These are phyloP conservation scores for Anorthoa munda DNA, from an alignment of 2,888 invertebrate genomes.

Conservation along the genomic window DNA sequence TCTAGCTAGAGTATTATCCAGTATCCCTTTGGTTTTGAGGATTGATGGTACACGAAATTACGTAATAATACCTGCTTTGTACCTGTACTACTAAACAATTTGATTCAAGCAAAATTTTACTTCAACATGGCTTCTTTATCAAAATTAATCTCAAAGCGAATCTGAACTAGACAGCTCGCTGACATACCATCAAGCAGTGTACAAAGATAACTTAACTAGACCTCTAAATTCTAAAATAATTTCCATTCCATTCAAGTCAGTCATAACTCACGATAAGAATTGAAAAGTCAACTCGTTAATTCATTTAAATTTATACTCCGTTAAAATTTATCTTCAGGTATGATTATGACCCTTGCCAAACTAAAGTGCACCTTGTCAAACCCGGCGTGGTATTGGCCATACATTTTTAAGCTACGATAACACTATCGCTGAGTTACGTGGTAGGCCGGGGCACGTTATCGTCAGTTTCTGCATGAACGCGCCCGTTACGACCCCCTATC, in stretches of 20 bases:
- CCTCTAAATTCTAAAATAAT: conserved; percentile 56
- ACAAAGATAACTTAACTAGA: conserved; percentile 41
- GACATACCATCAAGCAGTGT: conserved; percentile 44
- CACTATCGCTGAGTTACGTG: conserved; percentile 88
- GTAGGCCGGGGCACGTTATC: conserved; percentile 89
- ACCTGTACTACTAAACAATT: background rate
- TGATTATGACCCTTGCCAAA: conserved; percentile 64
- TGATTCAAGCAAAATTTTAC: background rate
- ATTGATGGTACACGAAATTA: no score
- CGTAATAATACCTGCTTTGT: background rate
- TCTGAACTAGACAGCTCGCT: conserved; percentile 42
- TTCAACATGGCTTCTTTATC: conserved; percentile 1
- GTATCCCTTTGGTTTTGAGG: background rate
- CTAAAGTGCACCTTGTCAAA: conserved; percentile 78
- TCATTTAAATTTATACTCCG: conserved; percentile 49
- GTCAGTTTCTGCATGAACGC: conserved; percentile 91
- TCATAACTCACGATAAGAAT: conserved; percentile 58
- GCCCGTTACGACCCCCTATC: conserved; percentile 82
- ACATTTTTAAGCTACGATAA: conserved; percentile 88
- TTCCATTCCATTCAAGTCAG: conserved; percentile 43
- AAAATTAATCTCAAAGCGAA: conserved; percentile 41
- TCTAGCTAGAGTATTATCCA: background rate
- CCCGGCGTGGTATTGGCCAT: conserved; percentile 81
- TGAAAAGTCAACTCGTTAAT: conserved; percentile 53
- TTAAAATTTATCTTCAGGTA: conserved; percentile 68